A percentile compares a stretch with the other conserved stretches of the same genome.
Evolutionary conservation across 2,888 invertebrate species (phyloP).

Genomic region (Leucophora obtusa): DNA sequence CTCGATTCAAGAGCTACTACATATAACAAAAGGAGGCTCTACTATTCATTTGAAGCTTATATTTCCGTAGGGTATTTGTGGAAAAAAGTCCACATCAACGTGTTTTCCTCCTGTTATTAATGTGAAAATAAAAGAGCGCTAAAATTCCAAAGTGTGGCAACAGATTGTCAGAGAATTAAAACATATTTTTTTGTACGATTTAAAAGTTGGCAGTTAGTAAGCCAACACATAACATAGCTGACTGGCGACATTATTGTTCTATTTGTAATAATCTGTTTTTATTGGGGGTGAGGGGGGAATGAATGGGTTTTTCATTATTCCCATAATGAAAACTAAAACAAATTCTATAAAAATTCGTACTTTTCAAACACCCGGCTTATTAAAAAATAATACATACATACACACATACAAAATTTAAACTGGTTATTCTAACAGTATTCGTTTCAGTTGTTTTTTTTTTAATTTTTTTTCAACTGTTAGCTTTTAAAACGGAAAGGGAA

Average conservation of each 20-base stretch:
- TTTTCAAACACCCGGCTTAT: conserved; percentile 2
- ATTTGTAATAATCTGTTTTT: conserved; percentile 4
- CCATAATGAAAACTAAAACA: conserved; percentile 23
- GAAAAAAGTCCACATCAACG: conserved; percentile 48
- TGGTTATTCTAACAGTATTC: neutral
- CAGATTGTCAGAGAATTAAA: conserved; percentile 62
- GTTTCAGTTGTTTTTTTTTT: conserved; percentile 21
- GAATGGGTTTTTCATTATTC: neutral
- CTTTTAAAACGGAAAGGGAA: conserved; percentile 47
- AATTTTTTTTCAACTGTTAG: conserved; percentile 15
- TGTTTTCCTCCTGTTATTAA: conserved; percentile 58
- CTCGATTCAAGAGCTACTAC: neutral
- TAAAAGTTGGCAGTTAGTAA: conserved; percentile 2
- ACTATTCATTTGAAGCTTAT: neutral
- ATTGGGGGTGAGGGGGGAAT: neutral
- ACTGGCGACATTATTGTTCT: conserved; percentile 40
- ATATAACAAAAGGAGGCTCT: conserved; percentile 20
- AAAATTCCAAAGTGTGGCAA: conserved; percentile 59
- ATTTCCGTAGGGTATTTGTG: conserved; percentile 38
- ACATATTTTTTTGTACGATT: conserved; percentile 53
- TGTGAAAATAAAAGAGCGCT: conserved; percentile 64
- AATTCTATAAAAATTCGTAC: conserved; percentile 11
- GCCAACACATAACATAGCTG: conserved; percentile 1
- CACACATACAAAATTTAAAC: neutral
- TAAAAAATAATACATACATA: conserved; percentile 22